phyloP scores from a whole-genome alignment of 2,888 invertebrate species.

The Gymnosoma rotundatum region DNA sequence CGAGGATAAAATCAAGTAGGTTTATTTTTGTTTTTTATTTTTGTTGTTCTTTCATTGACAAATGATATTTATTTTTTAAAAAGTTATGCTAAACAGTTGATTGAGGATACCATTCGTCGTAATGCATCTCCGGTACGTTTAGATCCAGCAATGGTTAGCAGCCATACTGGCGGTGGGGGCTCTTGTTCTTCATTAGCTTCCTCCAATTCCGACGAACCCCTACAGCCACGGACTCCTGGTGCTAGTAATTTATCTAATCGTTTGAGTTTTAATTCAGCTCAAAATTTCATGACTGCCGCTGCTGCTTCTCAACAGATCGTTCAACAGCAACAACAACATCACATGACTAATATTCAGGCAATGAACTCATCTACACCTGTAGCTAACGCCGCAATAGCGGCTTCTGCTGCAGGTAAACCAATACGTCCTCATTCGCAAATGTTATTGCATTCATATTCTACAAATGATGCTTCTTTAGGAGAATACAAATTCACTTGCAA shows the following conservation, averaged over 20 bases:
- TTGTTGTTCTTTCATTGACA: neutral
- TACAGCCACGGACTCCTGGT: constrained; percentile 77
- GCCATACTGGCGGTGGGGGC: constrained; percentile 82
- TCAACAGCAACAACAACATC: constrained; percentile 71
- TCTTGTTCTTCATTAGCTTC: constrained; percentile 92
- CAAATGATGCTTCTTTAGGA: constrained; percentile 91
- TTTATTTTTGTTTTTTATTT: constrained; percentile 70
- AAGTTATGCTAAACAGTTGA: constrained; percentile 95
- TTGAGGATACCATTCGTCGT: constrained; percentile 96
- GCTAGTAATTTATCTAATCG: constrained; percentile 78
- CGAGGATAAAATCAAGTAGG: constrained; percentile 96
- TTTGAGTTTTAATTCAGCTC: constrained; percentile 80
- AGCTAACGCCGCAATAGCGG: constrained; percentile 72
- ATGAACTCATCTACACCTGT: constrained; percentile 74
- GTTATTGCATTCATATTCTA: constrained; percentile 90
- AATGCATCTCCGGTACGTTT: constrained; percentile 95
- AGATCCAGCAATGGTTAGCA: constrained; percentile 83
- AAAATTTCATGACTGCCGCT: constrained; percentile 80
- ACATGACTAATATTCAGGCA: constrained; percentile 71
- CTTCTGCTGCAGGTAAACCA: constrained; percentile 80
- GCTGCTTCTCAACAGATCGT: constrained; percentile 76
- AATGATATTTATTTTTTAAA: constrained; percentile 14
- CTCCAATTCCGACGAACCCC: constrained; percentile 84
- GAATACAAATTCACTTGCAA: constrained; percentile 95
- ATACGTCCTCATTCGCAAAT: constrained; percentile 80